Conservation (phyloP, 64 coral and sea anemone genomes). For the Dendronephthya gigantea region DNA sequence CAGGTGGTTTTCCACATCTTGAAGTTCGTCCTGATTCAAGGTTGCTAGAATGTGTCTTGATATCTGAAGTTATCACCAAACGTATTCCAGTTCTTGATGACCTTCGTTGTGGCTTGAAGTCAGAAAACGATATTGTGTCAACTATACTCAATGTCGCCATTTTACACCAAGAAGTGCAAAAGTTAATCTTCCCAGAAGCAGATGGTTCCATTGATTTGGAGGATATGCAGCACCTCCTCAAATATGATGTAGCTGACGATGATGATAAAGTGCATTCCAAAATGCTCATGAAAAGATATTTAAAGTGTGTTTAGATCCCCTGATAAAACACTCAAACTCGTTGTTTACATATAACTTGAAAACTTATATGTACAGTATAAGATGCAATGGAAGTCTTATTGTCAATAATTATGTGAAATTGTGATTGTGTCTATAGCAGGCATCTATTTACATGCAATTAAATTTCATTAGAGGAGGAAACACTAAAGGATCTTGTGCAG, state of each 20-base stretch:
- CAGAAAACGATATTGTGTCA: background rate
- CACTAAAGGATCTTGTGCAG: constrained; percentile 20
- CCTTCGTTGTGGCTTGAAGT: background rate
- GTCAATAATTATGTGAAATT: background rate
- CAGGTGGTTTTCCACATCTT: background rate
- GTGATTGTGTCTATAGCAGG: too few species aligned
- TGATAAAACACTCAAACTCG: background rate
- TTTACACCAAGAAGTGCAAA: background rate
- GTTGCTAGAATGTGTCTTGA: background rate
- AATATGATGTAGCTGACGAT: background rate
- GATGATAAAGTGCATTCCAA: background rate
- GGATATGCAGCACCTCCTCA: background rate
- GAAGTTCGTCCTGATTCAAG: background rate
- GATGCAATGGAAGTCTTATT: background rate
- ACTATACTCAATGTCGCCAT: background rate
- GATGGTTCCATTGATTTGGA: background rate
- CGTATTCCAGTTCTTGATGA: background rate
- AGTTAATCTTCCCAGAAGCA: background rate
- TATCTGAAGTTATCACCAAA: background rate
- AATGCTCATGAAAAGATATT: background rate
- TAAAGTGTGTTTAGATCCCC: background rate
- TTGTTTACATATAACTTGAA: background rate
- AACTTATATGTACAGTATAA: too few species aligned
- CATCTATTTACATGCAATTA: background rate
- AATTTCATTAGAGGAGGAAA: constrained; percentile 13